Evolutionary conservation across 2,888 invertebrate species (phyloP), one percentile per base, ranked within the genome.

Genomic region (Limnephilus marmoratus): DNA sequence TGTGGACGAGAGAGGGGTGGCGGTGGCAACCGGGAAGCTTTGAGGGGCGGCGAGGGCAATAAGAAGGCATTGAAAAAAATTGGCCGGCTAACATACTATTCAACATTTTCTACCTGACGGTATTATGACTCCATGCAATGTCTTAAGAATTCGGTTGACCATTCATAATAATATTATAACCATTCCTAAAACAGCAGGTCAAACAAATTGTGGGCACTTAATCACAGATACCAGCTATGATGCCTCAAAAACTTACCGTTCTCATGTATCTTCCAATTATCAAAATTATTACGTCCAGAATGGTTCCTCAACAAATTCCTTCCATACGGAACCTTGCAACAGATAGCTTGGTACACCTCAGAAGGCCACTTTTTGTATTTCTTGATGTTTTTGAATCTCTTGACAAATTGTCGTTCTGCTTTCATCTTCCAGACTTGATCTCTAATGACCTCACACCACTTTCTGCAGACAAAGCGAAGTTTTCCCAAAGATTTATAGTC

Each of bases 261-360:
- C 83, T 24, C 12, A 83, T 37, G 37, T 37, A 83, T 83, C 11
- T 12, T 83, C 81, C 90, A 90, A 29, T 81, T 24, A 15, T 45
- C 18, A 24, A 31, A 41, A 15, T 81, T 90, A 24, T 45, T 90
- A 94, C 95, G 94, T 0, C 96, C 97, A 92, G 95, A 96, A 91
- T 95, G 95, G 94, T 97, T 97, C 94, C 95, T 95, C 68, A 97
- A 88, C 29, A 97, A 94, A 94, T 97, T 97, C 68, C 94, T 95
- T 85, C 95, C 94, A 92, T 96, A 96, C 7, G 95, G 95, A 91
- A 95, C 95, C 85, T 95, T 94, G 9, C 94, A 93, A 93, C 95
- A 95, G 82, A 96, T 95, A 13, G 94, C 93, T 93, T 96, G 96
- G 94, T 95, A 96, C 0, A 95, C 94, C 53, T 94, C 94, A 96